Evolutionary conservation across 2,797 vertebrate genomes (phyloP).

Genomic region (Tragopan temminckii): DNA sequence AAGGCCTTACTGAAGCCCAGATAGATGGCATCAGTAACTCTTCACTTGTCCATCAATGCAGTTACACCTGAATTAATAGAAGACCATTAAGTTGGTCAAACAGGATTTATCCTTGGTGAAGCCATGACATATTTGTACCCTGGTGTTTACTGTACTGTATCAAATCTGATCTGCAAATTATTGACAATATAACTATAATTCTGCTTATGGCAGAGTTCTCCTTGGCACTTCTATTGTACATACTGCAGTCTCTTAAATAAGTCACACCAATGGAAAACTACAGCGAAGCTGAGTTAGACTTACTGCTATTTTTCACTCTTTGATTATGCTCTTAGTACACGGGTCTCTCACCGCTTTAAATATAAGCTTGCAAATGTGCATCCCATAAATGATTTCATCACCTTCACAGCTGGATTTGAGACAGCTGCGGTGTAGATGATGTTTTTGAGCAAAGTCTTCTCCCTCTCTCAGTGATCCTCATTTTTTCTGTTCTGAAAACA

Average conservation of each 20-base stretch:
- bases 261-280: background rate
- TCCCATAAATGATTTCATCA: constrained; percentile 7
- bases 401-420: constrained; percentile 15
- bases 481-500: background rate
- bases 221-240: background rate
- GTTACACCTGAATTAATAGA: too few species aligned
- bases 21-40: too few species aligned
- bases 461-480: background rate
- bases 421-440: background rate
- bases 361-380: background rate
- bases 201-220: background rate
- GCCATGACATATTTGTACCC: background rate
- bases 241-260: background rate
- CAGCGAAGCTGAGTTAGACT: background rate
- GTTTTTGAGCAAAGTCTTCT: background rate
- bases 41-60: too few species aligned
- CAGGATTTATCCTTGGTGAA: too few species aligned
- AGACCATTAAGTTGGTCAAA: too few species aligned
- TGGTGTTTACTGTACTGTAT: background rate
- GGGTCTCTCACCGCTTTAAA: background rate
- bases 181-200: background rate
- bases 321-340: background rate
- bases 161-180: background rate
- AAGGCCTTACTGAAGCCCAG: too few species aligned
- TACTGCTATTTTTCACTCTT: background rate